Base-by-base conservation (phyloP, 92 coral and sea anemone genomes). In the Zoanthus sansibaricus region DNA sequence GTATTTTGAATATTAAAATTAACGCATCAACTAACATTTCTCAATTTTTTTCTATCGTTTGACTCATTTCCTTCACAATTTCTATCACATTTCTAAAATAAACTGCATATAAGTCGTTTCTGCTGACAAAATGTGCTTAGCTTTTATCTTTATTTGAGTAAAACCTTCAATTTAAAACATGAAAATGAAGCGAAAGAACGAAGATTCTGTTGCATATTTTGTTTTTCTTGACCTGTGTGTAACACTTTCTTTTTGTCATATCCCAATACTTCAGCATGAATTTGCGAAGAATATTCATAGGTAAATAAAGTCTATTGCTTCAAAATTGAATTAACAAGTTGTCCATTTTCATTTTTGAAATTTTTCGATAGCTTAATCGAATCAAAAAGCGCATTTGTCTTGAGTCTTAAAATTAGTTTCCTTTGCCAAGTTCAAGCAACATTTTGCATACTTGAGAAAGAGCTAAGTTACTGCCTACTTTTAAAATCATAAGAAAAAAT, bases 381-480 rank as follows among this genome's bases (percentile, higher is more conserved):
- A 64, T 56, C 7, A 80, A n/a, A 78, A 80, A 46, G 74, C 75
- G 74, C 47, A 42, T 80, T 32, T 80, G 44, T 66, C 25, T 66
- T 42, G 66, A 20, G 70, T 67, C 45, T 66, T 80, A 5, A 45
- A 68, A 80, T 45, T 56, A 37, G 46, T 47, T 64, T 80, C 55
- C 85, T 45, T 80, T 80, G 85, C 47, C 73, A 80, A 80, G 85
- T 68, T 80, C 70, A 80, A 80, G 45, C 61, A 80, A 71, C 59
- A 80, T 80, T 80, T 61, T 66, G 88, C 88, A 87, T 87, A 76
- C 87, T 87, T 83, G 89, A 79, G 78, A 88, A 83, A 83, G 91
- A 91, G 86, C 52, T 88, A 87, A 90, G 87, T 91, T 83, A 86
- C 93, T 87, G 88, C 93, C 91, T 95, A 92, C 95, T 94, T 94